phyloP scores from a whole-genome alignment of 2,888 invertebrate genomes.

The Drosophila imparisetae region DNA sequence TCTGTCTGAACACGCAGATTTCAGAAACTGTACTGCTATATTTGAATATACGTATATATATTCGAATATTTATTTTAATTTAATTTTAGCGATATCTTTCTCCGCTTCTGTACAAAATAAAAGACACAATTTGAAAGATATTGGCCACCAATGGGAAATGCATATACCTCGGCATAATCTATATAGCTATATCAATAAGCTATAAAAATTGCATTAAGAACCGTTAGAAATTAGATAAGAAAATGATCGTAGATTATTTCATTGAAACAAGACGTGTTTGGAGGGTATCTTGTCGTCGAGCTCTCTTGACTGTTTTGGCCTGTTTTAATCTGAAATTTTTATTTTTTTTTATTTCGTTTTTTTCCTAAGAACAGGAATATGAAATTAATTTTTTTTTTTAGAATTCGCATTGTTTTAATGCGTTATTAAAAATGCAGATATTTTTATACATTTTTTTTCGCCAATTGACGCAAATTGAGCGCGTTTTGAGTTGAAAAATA shows the following conservation, averaged over 20 bases:
- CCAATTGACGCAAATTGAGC: constrained; percentile 70
- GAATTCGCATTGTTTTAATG: constrained; percentile 62
- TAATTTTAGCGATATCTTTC: not conserved
- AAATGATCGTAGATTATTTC: not conserved
- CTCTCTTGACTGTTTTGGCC: constrained; percentile 19
- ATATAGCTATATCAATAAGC: not conserved
- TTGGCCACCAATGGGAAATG: not conserved
- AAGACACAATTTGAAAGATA: not conserved
- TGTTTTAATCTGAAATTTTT: constrained; percentile 1
- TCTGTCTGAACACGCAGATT: not conserved
- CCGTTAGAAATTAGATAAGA: not conserved
- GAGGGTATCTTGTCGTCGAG: not conserved
- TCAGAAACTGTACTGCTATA: not conserved
- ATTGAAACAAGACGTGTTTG: not conserved
- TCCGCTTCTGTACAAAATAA: not conserved
- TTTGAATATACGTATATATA: not conserved
- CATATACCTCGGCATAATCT: not conserved
- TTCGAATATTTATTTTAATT: not conserved
- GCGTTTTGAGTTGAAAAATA: constrained; percentile 5
- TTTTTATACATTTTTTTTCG: constrained; percentile 12
- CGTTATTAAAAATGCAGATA: constrained; percentile 60
- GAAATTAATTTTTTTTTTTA: constrained; percentile 40
- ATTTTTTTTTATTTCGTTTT: not conserved
- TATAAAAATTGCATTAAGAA: not conserved
- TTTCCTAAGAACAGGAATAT: constrained; percentile 52